Evolutionary conservation across 2,797 vertebrate genomes (phyloP).

Genomic region (Todus mexicanus): DNA sequence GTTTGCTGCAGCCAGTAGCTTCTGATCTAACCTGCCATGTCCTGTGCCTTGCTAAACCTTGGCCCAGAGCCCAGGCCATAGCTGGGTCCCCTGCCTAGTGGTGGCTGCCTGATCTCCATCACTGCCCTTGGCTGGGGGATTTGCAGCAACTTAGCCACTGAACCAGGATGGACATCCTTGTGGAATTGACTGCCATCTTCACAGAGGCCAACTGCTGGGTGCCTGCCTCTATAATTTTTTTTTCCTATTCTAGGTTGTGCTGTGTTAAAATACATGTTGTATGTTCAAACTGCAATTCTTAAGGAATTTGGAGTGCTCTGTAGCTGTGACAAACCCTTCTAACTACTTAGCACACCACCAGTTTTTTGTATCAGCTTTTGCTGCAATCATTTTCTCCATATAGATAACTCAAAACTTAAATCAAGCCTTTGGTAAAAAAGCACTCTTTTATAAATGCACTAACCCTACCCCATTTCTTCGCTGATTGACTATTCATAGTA

Average conservation of each 20-base stretch:
- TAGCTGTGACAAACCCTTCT: neutral
- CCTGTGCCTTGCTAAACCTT: too few relatives aligned
- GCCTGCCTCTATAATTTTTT: neutral
- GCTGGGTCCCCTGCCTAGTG: neutral
- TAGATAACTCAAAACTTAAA: neutral
- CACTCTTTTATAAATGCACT: neutral
- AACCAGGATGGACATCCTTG: neutral
- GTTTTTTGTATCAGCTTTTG: neutral
- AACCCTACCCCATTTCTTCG: neutral
- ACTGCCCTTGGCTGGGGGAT: neutral
- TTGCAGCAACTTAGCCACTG: neutral
- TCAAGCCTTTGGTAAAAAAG: neutral
- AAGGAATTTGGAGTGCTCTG: neutral
- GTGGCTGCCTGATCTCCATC: neutral
- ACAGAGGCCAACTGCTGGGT: neutral
- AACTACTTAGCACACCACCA: neutral
- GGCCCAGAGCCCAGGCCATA: too few relatives aligned
- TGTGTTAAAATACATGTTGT: neutral
- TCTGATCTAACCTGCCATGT: too few relatives aligned
- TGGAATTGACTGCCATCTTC: neutral
- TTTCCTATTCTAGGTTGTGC: neutral
- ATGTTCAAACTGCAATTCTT: neutral
- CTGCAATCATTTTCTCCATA: neutral
- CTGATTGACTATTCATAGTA: neutral
- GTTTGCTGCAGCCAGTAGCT: fast-evolving